Conservation (phyloP, 1,140 invertebrate genomes). For the Chymomyza costata region DNA sequence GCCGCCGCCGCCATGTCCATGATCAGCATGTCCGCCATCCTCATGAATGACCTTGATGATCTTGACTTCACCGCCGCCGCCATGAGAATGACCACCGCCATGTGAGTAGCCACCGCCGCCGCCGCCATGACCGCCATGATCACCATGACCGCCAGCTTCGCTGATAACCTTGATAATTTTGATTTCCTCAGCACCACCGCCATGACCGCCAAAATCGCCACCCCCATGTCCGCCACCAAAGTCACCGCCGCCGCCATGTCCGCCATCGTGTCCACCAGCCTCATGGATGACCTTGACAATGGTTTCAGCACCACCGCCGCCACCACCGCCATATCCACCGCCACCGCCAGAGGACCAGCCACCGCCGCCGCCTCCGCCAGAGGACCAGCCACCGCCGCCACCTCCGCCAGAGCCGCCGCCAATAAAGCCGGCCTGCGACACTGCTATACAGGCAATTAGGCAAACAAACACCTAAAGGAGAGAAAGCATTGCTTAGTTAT, state of each 20-base stretch:
- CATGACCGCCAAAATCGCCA: constrained; percentile 20
- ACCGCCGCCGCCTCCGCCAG: constrained; percentile 8
- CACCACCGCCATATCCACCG: background rate
- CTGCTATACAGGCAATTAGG: constrained; percentile 38
- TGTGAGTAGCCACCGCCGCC: constrained; percentile 18
- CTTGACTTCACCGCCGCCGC: constrained; percentile 36
- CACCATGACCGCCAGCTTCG: constrained; percentile 9
- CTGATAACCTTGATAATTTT: constrained; percentile 11
- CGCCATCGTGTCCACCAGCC: background rate
- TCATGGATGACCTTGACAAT: constrained; percentile 9
- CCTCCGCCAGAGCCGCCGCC: constrained; percentile 25
- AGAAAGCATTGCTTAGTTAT: background rate
- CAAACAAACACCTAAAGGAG: constrained; percentile 38
- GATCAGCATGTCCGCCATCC: constrained; percentile 10
- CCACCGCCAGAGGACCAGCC: constrained; percentile 1
- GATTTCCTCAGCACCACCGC: constrained; percentile 12
- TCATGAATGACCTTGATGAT: constrained; percentile 51
- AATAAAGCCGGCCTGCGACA: constrained; percentile 46
- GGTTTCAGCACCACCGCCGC: background rate
- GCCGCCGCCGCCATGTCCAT: constrained; percentile 24
- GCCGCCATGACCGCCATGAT: constrained; percentile 22
- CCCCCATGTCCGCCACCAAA: constrained; percentile 25
- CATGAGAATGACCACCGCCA: constrained; percentile 21
- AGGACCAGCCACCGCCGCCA: constrained; percentile 21
- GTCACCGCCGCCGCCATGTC: constrained; percentile 12